Evolutionary conservation across 2,797 vertebrate genomes (phyloP).

Genomic region (Rhabdophis nuchalis): DNA sequence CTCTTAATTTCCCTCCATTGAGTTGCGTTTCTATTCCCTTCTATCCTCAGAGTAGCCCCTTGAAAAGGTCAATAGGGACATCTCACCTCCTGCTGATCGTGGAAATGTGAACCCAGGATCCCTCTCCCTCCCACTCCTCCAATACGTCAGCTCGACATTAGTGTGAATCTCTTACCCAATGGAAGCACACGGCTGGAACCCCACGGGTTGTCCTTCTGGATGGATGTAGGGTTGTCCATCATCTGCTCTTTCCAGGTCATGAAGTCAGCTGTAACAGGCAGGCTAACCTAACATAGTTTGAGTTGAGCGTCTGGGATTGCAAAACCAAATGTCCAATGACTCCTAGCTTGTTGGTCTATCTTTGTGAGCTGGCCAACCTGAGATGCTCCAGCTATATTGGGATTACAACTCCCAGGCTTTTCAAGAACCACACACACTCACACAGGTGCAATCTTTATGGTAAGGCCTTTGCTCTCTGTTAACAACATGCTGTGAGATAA

Average conservation of each 20-base stretch:
- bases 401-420: neutral
- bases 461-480: neutral
- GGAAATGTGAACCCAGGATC: neutral
- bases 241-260: neutral
- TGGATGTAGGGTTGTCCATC: neutral
- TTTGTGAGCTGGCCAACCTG: neutral
- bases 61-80: neutral
- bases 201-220: neutral
- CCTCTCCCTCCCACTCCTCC: neutral
- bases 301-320: neutral
- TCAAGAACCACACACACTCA: neutral
- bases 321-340: neutral
- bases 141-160: neutral
- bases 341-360: neutral
- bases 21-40: neutral
- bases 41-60: neutral
- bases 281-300: neutral
- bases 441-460: neutral
- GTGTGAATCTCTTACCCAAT: neutral
- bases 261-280: neutral
- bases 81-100: neutral
- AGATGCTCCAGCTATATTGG: neutral
- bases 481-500: neutral
- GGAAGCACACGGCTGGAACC: neutral
- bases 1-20: neutral